Evolutionary conservation across 2,797 vertebrate genomes (phyloP).

Genomic region (Mastacembelus armatus): DNA sequence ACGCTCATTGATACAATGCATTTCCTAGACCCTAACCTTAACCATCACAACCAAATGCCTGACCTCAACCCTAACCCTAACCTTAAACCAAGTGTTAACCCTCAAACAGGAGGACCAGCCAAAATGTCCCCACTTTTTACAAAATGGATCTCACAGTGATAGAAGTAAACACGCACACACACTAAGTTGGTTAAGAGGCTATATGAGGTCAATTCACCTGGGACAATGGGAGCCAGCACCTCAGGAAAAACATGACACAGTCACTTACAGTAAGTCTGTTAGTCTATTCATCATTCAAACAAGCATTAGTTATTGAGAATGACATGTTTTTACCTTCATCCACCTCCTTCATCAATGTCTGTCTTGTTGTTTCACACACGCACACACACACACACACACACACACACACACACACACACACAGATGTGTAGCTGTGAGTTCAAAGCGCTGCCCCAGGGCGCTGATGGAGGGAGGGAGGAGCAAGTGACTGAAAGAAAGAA

Average conservation of each 20-base stretch:
- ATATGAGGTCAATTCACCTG: conserved; percentile 53
- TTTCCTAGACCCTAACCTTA: no score
- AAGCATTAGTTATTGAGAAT: conserved; percentile 16
- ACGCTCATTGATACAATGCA: no score
- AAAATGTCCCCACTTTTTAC: no score
- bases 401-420: conserved; percentile 44
- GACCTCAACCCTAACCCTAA: no score
- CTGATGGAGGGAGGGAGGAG: conserved; percentile 65
- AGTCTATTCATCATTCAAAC: conserved; percentile 2
- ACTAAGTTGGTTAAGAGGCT: conserved; percentile 51
- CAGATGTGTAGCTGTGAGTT: conserved; percentile 70
- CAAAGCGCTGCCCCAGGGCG: conserved; percentile 71
- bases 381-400: conserved; percentile 31
- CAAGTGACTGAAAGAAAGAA: conserved; percentile 72
- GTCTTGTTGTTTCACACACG: background rate
- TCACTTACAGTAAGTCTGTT: conserved; percentile 5
- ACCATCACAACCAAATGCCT: no score
- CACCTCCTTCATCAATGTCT: background rate
- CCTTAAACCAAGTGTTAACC: no score
- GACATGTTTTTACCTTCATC: background rate
- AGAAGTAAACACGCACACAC: conserved; percentile 37
- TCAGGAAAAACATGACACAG: conserved; percentile 57
- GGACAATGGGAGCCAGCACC: conserved; percentile 64
- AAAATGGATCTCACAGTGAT: no score
- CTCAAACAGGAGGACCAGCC: no score